Evolutionary conservation across 2,113 vertebrate genomes (phyloP).

Genomic region (Colistium nudipinnis): DNA sequence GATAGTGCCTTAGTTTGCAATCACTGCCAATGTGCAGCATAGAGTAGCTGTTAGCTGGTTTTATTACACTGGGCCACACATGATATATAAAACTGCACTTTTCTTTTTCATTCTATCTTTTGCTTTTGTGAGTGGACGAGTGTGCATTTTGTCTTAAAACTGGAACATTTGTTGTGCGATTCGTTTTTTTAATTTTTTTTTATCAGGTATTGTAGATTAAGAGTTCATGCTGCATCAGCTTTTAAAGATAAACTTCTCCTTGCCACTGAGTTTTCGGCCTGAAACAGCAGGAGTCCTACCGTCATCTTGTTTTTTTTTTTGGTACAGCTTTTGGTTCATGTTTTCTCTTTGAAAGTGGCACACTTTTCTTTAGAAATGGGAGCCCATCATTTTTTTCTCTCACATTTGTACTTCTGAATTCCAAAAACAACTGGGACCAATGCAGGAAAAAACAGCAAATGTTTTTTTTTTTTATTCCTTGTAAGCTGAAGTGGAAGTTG

Average conservation of each 20-base stretch:
- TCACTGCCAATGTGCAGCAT: constrained; percentile 69
- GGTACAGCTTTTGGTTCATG: constrained; percentile 41
- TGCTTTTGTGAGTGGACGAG: constrained; percentile 50
- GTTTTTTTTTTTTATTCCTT: constrained; percentile 12
- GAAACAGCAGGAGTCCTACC: constrained; percentile 31
- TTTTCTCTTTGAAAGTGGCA: constrained; percentile 45
- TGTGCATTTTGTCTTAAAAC: constrained; percentile 67
- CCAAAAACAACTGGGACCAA: constrained; percentile 12
- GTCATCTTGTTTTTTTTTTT: constrained; percentile 41
- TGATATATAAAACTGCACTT: constrained; percentile 76
- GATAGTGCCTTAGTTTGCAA: constrained; percentile 70
- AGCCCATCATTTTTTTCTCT: constrained; percentile 40
- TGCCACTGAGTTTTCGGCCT: constrained; percentile 24
- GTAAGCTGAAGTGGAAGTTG: constrained; percentile 26
- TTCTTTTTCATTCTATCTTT: constrained; percentile 54
- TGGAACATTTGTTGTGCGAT: constrained; percentile 59
- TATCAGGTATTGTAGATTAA: constrained; percentile 46
- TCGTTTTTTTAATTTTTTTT: constrained; percentile 32
- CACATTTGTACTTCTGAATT: constrained; percentile 8
- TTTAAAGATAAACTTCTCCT: constrained; percentile 3
- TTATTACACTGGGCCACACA: constrained; percentile 78
- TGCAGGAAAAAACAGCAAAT: constrained; percentile 24
- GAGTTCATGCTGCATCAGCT: constrained; percentile 29
- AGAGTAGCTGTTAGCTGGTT: constrained; percentile 63
- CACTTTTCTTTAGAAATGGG: constrained; percentile 43